These are phyloP conservation scores for Drosophila seguyi DNA, from an alignment of 1,140 invertebrate species.

Conservation along the genomic window DNA sequence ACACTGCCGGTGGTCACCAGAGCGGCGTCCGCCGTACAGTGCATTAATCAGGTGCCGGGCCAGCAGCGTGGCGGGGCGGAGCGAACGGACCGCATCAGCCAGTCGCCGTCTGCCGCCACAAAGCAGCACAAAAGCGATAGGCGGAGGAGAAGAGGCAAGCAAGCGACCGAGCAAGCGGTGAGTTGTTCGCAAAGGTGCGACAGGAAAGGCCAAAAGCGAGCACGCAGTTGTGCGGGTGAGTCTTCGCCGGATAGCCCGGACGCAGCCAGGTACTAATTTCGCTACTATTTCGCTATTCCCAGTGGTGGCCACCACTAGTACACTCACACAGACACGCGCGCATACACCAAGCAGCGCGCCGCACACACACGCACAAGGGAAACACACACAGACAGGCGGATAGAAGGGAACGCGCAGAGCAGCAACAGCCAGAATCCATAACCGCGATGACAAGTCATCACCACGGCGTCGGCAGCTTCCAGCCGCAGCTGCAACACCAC, in stretches of 20 bases:
- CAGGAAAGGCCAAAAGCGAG: conserved; percentile 28
- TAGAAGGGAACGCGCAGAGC: conserved; percentile 26
- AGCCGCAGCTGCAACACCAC: conserved; percentile 46
- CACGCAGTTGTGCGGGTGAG: conserved; percentile 49
- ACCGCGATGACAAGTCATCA: conserved; percentile 78
- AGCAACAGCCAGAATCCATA: conserved; percentile 16
- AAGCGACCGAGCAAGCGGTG: conserved; percentile 20
- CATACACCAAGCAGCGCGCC: conserved; percentile 9
- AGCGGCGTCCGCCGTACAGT: conserved; percentile 42
- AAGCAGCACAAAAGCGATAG: conserved; percentile 66
- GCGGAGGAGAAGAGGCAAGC: conserved; percentile 45
- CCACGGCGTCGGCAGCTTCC: conserved; percentile 68
- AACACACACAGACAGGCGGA: conserved; percentile 36
- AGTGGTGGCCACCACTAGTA: conserved; percentile 25
- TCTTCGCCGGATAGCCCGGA: conserved; percentile 27
- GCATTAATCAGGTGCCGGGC: conserved; percentile 37
- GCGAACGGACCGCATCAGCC: conserved; percentile 42
- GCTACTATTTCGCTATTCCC: conserved; percentile 26
- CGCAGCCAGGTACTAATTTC: conserved; percentile 60
- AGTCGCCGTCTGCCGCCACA: conserved; percentile 66
- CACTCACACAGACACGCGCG: conserved; percentile 37
- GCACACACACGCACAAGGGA: conserved; percentile 47
- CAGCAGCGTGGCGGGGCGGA: conserved; percentile 39
- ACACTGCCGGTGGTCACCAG: conserved; percentile 64
- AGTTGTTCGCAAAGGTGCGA: conserved; percentile 7